These are phyloP conservation scores for Phaedon cochleariae DNA, from an alignment of 2,888 invertebrate genomes.

Conservation along the genomic window DNA sequence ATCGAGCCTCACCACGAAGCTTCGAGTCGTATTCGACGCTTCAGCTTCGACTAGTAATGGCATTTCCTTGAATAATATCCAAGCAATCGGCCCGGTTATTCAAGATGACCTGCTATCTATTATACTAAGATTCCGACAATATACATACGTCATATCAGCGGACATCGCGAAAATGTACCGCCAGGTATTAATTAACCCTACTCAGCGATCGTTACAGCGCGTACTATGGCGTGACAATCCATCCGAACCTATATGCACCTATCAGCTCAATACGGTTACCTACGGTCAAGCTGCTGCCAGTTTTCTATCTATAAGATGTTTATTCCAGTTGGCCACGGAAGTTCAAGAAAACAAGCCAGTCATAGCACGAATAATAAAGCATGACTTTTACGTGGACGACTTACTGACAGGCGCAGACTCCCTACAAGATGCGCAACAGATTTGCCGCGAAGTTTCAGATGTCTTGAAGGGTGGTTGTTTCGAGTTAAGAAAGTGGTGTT, in stretches of 20 bases:
- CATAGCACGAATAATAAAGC: slow-evolving; percentile 7
- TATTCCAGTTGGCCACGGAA: slow-evolving; percentile 12
- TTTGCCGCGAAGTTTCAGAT: slow-evolving; percentile 9
- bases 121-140: slow-evolving; percentile 27
- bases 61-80: slow-evolving; percentile 30
- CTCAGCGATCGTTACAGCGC: slow-evolving; percentile 29
- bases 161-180: too few relatives aligned
- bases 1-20: slow-evolving; percentile 27
- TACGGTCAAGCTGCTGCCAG: slow-evolving; percentile 19
- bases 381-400: slow-evolving; percentile 27
- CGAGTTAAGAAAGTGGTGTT: slow-evolving; percentile 16
- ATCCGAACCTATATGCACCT: slow-evolving; percentile 25
- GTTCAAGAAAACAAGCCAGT: slow-evolving; percentile 12
- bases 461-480: slow-evolving; percentile 11
- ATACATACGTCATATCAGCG: slow-evolving; percentile 30
- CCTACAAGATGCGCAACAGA: slow-evolving; percentile 22
- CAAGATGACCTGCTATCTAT: slow-evolving; percentile 32
- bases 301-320: slow-evolving; percentile 21
- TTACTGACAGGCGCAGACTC: slow-evolving; percentile 21
- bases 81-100: slow-evolving; percentile 27
- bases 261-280: slow-evolving; percentile 32
- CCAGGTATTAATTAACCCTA: slow-evolving; percentile 27
- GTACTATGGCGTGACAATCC: slow-evolving; percentile 33
- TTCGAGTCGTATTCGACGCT: slow-evolving; percentile 33
- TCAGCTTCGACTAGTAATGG: slow-evolving; percentile 23